Evolutionary conservation across 2,797 vertebrate species (phyloP).

Genomic region (Buceros bicornis): DNA sequence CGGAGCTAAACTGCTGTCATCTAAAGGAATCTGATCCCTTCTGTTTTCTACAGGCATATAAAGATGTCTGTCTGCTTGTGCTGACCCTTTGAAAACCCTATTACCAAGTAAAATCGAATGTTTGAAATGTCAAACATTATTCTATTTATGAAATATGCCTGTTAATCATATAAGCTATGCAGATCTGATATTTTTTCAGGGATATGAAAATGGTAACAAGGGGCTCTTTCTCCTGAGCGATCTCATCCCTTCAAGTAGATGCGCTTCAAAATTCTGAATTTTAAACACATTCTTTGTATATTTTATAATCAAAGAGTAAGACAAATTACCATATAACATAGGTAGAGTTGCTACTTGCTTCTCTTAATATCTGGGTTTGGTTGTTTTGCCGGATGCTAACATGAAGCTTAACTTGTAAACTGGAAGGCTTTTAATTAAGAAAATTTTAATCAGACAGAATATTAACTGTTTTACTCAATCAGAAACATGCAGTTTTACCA

Average conservation of each 20-base stretch:
- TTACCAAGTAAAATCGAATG: constrained; percentile 25
- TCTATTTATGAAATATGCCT: constrained; percentile 4
- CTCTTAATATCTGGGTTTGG: not conserved
- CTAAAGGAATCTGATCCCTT: not conserved
- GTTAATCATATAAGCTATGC: constrained; percentile 22
- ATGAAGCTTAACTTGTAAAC: not conserved
- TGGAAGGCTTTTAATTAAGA: not conserved
- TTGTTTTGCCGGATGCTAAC: not conserved
- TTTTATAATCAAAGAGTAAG: constrained; percentile 8
- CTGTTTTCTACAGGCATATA: not conserved
- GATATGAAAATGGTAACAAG: constrained; percentile 61
- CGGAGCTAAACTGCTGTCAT: not conserved
- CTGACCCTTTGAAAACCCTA: not conserved
- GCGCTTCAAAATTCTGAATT: constrained; percentile 1
- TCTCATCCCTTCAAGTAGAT: not conserved
- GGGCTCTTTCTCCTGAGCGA: not conserved
- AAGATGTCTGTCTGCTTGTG: not conserved
- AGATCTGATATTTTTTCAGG: constrained; percentile 43
- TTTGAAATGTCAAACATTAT: constrained; percentile 31
- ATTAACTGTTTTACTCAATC: not conserved
- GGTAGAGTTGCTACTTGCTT: not conserved
- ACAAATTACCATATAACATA: not conserved
- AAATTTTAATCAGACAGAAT: not conserved
- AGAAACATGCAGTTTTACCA: not conserved
- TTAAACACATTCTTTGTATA: not conserved